A percentile compares a stretch with the other conserved stretches of the same genome.
Conservation (phyloP, 2,888 invertebrate species). For the Drosophila subsilvestris region DNA sequence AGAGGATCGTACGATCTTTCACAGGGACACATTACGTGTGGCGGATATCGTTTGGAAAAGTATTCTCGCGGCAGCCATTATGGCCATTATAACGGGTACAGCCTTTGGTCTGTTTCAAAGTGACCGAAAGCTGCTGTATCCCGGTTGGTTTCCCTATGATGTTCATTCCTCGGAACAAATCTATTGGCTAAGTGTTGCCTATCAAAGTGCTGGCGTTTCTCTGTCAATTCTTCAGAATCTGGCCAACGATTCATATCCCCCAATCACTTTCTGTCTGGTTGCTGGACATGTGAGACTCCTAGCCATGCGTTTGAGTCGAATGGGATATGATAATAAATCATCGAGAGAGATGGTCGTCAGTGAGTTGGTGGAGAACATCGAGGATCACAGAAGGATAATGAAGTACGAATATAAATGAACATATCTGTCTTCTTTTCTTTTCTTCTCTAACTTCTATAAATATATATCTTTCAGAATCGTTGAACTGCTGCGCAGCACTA, state of each 20-base stretch:
- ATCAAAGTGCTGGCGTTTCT: slow-evolving; percentile 18
- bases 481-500: slow-evolving; percentile 19
- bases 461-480: slow-evolving; percentile 14
- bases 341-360: neutral
- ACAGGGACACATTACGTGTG: slow-evolving; percentile 17
- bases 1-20: slow-evolving; percentile 24
- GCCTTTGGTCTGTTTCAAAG: slow-evolving; percentile 13
- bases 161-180: slow-evolving; percentile 6
- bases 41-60: slow-evolving; percentile 34
- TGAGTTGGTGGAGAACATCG: slow-evolving; percentile 34
- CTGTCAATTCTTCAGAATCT: slow-evolving; percentile 24
- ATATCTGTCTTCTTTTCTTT: too few relatives aligned
- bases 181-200: slow-evolving; percentile 32
- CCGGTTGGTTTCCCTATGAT: slow-evolving; percentile 40
- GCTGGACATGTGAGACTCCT: slow-evolving; percentile 37
- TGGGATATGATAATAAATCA: slow-evolving; percentile 4
- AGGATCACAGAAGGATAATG: slow-evolving; percentile 39
- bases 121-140: slow-evolving; percentile 21
- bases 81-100: slow-evolving; percentile 24
- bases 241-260: slow-evolving; percentile 37
- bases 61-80: slow-evolving; percentile 24
- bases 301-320: slow-evolving; percentile 24
- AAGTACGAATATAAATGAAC: slow-evolving; percentile 17
- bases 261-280: slow-evolving; percentile 42
- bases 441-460: neutral